Evolutionary conservation across 2,888 invertebrate genomes (phyloP).

Genomic region (Volucella inanis): DNA sequence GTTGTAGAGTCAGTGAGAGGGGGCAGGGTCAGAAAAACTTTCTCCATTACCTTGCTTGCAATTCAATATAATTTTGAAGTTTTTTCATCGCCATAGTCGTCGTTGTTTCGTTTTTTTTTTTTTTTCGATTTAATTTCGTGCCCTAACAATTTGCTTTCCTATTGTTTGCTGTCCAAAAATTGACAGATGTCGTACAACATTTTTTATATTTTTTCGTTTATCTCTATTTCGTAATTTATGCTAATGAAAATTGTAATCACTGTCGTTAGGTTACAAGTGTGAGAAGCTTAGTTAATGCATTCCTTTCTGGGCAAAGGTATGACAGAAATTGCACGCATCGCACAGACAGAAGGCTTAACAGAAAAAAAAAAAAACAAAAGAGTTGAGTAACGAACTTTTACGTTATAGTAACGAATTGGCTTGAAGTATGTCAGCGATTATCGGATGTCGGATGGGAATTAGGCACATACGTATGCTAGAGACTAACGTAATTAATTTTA

Average conservation of each 20-base stretch:
- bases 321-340: slow-evolving; percentile 13
- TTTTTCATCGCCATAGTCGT: no score
- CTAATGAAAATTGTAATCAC: background rate
- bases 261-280: slow-evolving; percentile 1
- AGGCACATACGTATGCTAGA: no score
- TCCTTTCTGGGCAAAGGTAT: slow-evolving; percentile 4
- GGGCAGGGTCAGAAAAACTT: slow-evolving; percentile 33
- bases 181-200: no score
- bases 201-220: no score
- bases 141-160: slow-evolving; percentile 35
- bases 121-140: slow-evolving; percentile 30
- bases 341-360: no score
- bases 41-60: slow-evolving; percentile 52
- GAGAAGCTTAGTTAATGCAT: slow-evolving; percentile 20
- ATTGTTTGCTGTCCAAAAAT: slow-evolving; percentile 10
- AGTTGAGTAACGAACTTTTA: no score
- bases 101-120: background rate
- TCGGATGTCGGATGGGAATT: no score
- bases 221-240: slow-evolving; percentile 24
- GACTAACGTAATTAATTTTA: no score
- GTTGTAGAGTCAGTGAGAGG: background rate
- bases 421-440: no score
- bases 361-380: no score
- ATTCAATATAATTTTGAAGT: slow-evolving; percentile 29
- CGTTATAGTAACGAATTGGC: no score